Base-by-base conservation (phyloP, 2,113 vertebrate genomes). In the Tiliqua scincoides region DNA sequence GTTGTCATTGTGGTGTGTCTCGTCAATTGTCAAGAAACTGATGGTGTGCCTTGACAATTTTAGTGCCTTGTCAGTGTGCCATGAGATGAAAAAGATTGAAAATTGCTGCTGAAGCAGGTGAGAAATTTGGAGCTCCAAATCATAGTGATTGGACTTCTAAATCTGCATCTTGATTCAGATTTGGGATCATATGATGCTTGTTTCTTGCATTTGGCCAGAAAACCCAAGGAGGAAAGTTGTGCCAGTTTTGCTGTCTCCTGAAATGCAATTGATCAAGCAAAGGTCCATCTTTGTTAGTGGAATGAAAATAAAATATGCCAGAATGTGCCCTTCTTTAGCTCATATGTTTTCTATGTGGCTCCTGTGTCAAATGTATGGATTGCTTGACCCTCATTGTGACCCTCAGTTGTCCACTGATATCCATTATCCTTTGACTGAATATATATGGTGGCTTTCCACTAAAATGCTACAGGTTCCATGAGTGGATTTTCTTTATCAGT, bases 371-470 rank as follows among this genome's bases (percentile, higher is more conserved):
- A 59, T 2, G 32, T 67, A 62, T 40, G 54, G 73, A 67, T 21
- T n/a, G 35, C 21, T 14, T 54, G 67, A n/a, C 76, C 9, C 4
- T 52, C 67, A 12, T 37, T 85, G 27, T 57, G 43, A 85, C 15
- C 30, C n/a, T 65, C 11, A 52, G 57, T 14, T 63, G 40, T 80
- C 68, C 59, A 74, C 63, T 57, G 52, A 32, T 65, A 70, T 72
- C 59, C 43, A 75, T 35, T 17, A 84, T 63, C 17, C 23, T 91
- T 73, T 88, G 81, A 48, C 68, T 90, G 73, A 84, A 91, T 90
- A 91, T 88, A 90, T 81, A 71, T 71, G 54, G 75, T n/a, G 25
- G 48, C 72, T 84, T 84, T 84, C 59, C 82, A 84, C 37, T 35
- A 76, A 83, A 88, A 90, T 52, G 57, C 59, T 40, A 59, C 82